Percentiles rank a stretch among this genome's conserved stretches.
Evolutionary conservation across 2,797 vertebrate species (phyloP).

Genomic region (Odontamblyopus lacepedii): DNA sequence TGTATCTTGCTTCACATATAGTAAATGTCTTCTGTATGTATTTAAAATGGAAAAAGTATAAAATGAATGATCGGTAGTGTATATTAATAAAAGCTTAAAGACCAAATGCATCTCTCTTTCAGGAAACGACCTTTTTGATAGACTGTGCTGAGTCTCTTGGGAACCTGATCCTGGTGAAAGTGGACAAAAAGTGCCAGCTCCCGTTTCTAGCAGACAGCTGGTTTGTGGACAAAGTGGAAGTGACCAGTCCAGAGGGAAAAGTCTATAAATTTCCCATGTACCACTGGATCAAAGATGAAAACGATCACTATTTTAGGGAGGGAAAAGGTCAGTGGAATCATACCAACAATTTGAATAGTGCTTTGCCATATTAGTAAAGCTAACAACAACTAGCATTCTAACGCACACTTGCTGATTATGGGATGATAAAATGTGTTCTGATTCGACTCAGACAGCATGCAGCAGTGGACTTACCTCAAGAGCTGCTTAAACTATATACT

Average conservation of each 20-base stretch:
- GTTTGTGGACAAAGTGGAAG: slow-evolving; percentile 51
- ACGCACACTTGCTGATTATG: too few species aligned
- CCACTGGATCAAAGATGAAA: slow-evolving; percentile 45
- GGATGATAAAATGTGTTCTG: too few species aligned
- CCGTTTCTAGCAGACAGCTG: slow-evolving; percentile 37
- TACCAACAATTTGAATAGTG: neutral
- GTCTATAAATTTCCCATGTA: slow-evolving; percentile 54
- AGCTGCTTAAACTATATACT: too few species aligned
- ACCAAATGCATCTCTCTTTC: neutral
- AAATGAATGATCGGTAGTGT: too few species aligned
- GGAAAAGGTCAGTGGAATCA: slow-evolving; percentile 49
- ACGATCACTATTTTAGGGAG: slow-evolving; percentile 52
- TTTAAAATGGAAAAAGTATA: too few species aligned
- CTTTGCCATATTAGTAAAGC: too few species aligned
- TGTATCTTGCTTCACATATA: too few species aligned
- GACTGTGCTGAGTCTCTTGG: slow-evolving; percentile 47
- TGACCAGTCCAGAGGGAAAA: slow-evolving; percentile 43
- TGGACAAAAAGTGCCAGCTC: slow-evolving; percentile 38
- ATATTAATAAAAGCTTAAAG: neutral
- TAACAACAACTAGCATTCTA: too few species aligned
- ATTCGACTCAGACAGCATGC: too few species aligned
- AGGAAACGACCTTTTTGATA: slow-evolving; percentile 38
- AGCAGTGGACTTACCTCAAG: too few species aligned
- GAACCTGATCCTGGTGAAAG: slow-evolving; percentile 49
- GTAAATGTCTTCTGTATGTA: too few species aligned